Evolutionary conservation across 2,113 vertebrate species (phyloP).

Genomic region (Dolichallabes microphthalmus): DNA sequence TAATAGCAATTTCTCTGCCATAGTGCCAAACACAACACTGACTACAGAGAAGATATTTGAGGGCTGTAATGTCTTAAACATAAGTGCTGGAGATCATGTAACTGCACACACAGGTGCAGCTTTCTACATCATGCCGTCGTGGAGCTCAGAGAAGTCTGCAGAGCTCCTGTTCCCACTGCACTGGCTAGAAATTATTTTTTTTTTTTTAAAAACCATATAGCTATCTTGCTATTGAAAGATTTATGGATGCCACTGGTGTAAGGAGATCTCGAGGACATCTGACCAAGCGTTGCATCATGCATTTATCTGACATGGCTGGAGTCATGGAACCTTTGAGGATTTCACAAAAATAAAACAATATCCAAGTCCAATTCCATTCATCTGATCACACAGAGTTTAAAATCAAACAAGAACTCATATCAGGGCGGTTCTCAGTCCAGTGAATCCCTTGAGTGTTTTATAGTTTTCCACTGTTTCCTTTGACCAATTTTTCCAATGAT

Average conservation of each 20-base stretch:
- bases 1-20: not conserved
- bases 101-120: conserved; percentile 40
- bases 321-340: conserved; percentile 32
- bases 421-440: not conserved
- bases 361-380: not conserved
- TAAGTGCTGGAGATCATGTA: conserved; percentile 27
- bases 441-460: not conserved
- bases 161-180: conserved; percentile 10
- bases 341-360: conserved; percentile 7
- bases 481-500: not conserved
- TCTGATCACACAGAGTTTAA: not conserved
- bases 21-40: conserved; percentile 10
- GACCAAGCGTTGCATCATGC: conserved; percentile 52
- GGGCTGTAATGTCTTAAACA: conserved; percentile 43
- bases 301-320: conserved; percentile 47
- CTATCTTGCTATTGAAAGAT: conserved; percentile 30
- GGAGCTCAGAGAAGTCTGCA: conserved; percentile 18
- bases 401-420: not conserved
- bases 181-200: not conserved
- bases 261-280: conserved; percentile 22
- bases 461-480: not conserved
- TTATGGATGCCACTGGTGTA: conserved; percentile 26
- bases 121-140: not conserved
- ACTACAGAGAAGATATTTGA: not conserved
- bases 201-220: not conserved